Percentiles rank a stretch among this genome's conserved stretches.
Evolutionary conservation across 2,797 vertebrate genomes (phyloP).

Genomic region (Lacerta bilineata): DNA sequence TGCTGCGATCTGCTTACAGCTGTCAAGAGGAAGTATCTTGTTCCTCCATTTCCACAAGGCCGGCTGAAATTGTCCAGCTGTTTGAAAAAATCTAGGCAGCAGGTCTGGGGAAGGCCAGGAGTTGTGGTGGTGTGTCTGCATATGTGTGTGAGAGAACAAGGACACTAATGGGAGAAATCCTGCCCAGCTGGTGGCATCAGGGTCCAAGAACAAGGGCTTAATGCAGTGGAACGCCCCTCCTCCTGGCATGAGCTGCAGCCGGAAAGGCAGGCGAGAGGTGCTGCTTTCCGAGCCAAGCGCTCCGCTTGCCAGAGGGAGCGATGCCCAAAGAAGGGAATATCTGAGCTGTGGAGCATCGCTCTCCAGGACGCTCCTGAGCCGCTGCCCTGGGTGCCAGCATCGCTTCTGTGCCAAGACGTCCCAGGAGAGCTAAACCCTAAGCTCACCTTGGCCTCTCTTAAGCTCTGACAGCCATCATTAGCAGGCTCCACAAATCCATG

Average conservation of each 20-base stretch:
- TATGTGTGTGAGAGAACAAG: neutral
- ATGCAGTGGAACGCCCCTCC: neutral
- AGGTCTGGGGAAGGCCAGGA: neutral
- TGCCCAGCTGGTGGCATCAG: slow-evolving; percentile 18
- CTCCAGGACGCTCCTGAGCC: slow-evolving; percentile 5
- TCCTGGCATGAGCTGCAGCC: slow-evolving; percentile 18
- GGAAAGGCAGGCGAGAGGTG: slow-evolving; percentile 25
- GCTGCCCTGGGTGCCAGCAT: neutral
- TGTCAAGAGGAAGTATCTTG: slow-evolving; percentile 15
- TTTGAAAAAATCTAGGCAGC: neutral
- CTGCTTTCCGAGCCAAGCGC: slow-evolving; percentile 5
- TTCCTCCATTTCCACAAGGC: slow-evolving; percentile 9
- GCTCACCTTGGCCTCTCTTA: slow-evolving; percentile 21
- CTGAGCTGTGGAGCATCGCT: slow-evolving; percentile 3
- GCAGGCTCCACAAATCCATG: neutral
- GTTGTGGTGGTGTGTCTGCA: neutral
- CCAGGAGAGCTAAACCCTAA: neutral
- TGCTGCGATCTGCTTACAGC: neutral
- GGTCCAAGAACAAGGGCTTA: slow-evolving; percentile 11
- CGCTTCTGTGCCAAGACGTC: neutral
- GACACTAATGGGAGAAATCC: neutral
- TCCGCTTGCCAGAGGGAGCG: slow-evolving; percentile 32
- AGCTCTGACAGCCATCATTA: neutral
- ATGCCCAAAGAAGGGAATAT: slow-evolving; percentile 47
- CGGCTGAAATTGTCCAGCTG: slow-evolving; percentile 22